Base-by-base conservation (phyloP, 2,888 invertebrate genomes). In the Globia sparganii region DNA sequence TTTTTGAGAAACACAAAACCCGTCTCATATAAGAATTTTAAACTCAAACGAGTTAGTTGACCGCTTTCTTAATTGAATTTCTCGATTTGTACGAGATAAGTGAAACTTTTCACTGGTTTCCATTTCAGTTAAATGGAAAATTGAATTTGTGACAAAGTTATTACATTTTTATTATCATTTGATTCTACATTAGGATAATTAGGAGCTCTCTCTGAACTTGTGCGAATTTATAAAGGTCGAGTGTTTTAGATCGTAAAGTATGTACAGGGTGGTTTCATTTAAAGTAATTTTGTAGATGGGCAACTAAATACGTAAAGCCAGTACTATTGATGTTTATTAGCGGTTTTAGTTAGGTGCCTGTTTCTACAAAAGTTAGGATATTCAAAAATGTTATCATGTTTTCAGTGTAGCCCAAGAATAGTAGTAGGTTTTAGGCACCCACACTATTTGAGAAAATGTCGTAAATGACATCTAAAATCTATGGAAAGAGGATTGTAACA, bases 131-230 rank as follows among this genome's bases (percentile, higher is more conserved):
- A 46, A 68, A 73, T 49, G 71, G 61, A 43, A 58, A 61, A 83
- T 83, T 72, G 65, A 83, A 81, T 85, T 75, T 64, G 76, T 78
- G 61, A 68, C n/a, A 21, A 53, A 69, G 77, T 72, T 77, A 72
- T 72, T 25, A 72, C 71, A 34, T 77, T 84, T 85, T 81, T 85
- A 85, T 66, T 62, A 77, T 72, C 40, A 85, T 77, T 84, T 85
- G 72, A 70, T 84, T 85, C 62, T 40, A 46, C 82, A 72, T 81
- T 80, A 81, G 56, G 66, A 77, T 78, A 66, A 84, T 85, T 78
- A 84, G 69, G 59, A 68, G 66, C 69, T 69, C 56, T 69, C 46
- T 28, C 73, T 64, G 68, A 69, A 77, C 71, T 73, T 68, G 73
- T 43, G 64, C 58, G 58, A 53, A 70, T 79, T 85, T 76, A 81